Evolutionary conservation across 2,113 vertebrate genomes (phyloP), one percentile per base, ranked within the genome.

Genomic region (Clinocottus analis): DNA sequence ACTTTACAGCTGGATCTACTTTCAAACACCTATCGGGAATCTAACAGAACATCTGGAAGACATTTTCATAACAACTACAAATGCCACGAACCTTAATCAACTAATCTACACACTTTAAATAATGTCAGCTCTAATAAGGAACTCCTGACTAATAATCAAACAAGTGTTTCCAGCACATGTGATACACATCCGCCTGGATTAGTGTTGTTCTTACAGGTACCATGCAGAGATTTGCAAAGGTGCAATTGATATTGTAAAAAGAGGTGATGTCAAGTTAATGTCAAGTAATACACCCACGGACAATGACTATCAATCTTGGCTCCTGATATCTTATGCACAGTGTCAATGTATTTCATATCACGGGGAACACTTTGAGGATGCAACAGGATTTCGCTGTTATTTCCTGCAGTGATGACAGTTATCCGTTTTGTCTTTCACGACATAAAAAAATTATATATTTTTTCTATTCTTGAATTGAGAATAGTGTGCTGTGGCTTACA

Each of bases 41-140:
- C 29, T 49, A 78, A 70, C 23, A 17, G n/a, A 23, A 76, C 87
- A 81, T 87, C 68, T 90, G 89, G 85, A 72, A 78, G 5, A n/a
- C 12, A 51, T 85, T 85, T 35, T 33, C 23, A 63, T 65, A 70
- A 78, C 19, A 64, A 37, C 63, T 69, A 68, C 51, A 47, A 77
- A 75, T 58, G 81, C 79, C 78, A 64, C 16, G 5, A 63, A 75
- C 63, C 71, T 31, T 77, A 79, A 88, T 86, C 69, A 88, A 39
- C 68, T 74, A 37, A 65, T 49, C 39, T 31, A 62, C 25, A 29
- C n/a, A 33, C 70, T 84, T 64, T 41, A 64, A 74, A 76, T 59
- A 37, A 39, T 45, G 75, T 51, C 77, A 84, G 64, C 58, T 80
- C 12, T 61, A 83, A 63, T 75, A 41, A 66, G 49, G 29, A 59